Conservation (phyloP, 2,797 vertebrate species). For the Perodicticus potto region DNA sequence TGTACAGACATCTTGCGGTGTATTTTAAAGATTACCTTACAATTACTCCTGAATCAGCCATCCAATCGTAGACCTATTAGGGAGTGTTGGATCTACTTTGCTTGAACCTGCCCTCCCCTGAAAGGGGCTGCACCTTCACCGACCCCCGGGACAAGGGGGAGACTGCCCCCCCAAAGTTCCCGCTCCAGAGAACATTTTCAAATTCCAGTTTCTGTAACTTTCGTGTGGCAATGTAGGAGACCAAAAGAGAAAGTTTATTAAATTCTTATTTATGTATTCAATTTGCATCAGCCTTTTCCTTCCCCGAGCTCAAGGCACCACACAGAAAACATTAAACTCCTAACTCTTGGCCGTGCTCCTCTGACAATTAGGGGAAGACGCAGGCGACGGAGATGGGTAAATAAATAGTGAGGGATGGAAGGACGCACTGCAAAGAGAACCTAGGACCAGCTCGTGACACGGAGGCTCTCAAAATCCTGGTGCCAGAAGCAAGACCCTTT, state of each 20-base stretch:
- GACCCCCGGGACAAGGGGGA: background rate
- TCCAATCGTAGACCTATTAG: background rate
- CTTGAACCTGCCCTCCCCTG: background rate
- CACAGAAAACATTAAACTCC: slow-evolving; percentile 51
- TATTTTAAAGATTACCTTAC: background rate
- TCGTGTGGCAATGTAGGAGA: slow-evolving; percentile 45
- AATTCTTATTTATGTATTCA: slow-evolving; percentile 85
- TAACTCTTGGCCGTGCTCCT: slow-evolving; percentile 51
- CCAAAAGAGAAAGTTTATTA: slow-evolving; percentile 77
- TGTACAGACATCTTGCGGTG: background rate
- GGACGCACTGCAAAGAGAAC: background rate
- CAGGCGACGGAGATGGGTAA: background rate
- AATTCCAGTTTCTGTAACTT: slow-evolving; percentile 65
- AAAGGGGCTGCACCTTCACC: background rate
- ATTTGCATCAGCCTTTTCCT: slow-evolving; percentile 70
- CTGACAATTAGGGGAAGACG: background rate
- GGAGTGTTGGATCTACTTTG: no score
- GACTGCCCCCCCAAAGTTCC: background rate
- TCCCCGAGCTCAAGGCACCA: slow-evolving; percentile 22
- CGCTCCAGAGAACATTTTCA: slow-evolving; percentile 51
- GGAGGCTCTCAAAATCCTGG: background rate
- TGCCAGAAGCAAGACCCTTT: background rate
- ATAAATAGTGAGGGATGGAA: fast-evolving
- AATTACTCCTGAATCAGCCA: background rate
- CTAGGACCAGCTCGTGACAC: background rate